A percentile compares a stretch with the other conserved stretches of the same genome.
Evolutionary conservation across 2,888 invertebrate species (phyloP).

Genomic region (Phrixothrix hirtus): DNA sequence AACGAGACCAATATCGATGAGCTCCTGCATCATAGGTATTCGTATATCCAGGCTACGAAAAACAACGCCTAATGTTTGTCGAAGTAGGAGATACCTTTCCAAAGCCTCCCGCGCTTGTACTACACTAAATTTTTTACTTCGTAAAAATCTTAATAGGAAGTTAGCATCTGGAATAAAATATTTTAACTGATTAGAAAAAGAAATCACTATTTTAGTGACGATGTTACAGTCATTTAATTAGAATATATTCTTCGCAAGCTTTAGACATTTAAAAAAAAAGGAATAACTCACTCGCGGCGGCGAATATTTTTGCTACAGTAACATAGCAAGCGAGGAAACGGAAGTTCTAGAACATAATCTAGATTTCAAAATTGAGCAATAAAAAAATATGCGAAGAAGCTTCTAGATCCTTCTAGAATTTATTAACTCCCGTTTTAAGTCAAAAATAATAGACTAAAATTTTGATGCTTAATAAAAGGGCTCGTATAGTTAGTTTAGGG

Average conservation of each 20-base stretch:
- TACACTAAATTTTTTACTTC: conserved; percentile 81
- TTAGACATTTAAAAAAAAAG: conserved; percentile 7
- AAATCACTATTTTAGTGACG: no score
- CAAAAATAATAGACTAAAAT: no score
- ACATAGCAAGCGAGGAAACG: no score
- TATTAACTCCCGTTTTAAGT: no score
- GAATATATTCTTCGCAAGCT: no score
- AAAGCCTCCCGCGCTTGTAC: conserved; percentile 77
- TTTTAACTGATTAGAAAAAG: no score
- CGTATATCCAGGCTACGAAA: conserved; percentile 74
- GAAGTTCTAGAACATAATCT: no score
- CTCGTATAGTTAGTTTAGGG: no score
- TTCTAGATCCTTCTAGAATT: no score
- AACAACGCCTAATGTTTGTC: conserved; percentile 76
- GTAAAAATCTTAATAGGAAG: conserved; percentile 74
- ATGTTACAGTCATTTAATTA: no score
- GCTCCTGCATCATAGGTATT: conserved; percentile 70
- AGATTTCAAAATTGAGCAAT: not conserved
- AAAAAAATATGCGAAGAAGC: no score
- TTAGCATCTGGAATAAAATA: conserved; percentile 67
- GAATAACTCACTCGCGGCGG: not conserved
- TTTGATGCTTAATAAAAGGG: no score
- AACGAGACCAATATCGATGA: conserved; percentile 74
- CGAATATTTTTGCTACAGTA: not conserved
- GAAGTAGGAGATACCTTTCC: conserved; percentile 74